Base-by-base conservation (phyloP, 2,113 vertebrate genomes). In the Corythoichthys haematopterus region DNA sequence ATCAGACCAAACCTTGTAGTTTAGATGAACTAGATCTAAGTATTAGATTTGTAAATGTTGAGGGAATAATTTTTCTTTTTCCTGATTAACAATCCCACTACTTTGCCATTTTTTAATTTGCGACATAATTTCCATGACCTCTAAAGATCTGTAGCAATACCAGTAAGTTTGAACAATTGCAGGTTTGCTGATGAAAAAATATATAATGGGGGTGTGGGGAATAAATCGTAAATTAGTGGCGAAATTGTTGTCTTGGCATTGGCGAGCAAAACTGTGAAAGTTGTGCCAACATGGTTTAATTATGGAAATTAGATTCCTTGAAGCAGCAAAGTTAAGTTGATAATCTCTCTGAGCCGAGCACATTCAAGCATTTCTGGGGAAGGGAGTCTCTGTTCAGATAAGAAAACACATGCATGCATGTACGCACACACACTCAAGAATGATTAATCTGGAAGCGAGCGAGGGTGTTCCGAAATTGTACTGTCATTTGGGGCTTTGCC, bases 221-320 rank as follows among this genome's bases (percentile, higher is more conserved):
- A 85, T 75, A 74, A 84, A 83, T 77, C 65, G 86, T 77, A 81
- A 88, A 87, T 88, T 80, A 85, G 79, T 76, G 79, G 83, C 73
- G 80, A 89, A 90, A 87, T 83, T 69, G 65, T 75, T 87, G 83
- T 87, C 75, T 81, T 74, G 82, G 85, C 69, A 61, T 83, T 84
- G 77, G 82, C 78, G 77, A 74, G 59, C 16, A 77, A 77, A 86
- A 37, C 40, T 70, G 20, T 68, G 66, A 70, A 71, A 67, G 70
- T 48, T 33, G 70, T 72, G 82, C 86, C 82, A 84, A 79, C 68
- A 50, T 79, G 74, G 80, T 87, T 90, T 90, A 88, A 90, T 92
- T 90, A 91, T 88, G 88, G 80, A 89, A 89, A 92, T 89, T 66
- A 88, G 75, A 88, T 85, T 90, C 80, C 80, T 84, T 81, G 82